Base-by-base conservation (phyloP, 2,888 invertebrate genomes). In the Hypolimnas misippus region DNA sequence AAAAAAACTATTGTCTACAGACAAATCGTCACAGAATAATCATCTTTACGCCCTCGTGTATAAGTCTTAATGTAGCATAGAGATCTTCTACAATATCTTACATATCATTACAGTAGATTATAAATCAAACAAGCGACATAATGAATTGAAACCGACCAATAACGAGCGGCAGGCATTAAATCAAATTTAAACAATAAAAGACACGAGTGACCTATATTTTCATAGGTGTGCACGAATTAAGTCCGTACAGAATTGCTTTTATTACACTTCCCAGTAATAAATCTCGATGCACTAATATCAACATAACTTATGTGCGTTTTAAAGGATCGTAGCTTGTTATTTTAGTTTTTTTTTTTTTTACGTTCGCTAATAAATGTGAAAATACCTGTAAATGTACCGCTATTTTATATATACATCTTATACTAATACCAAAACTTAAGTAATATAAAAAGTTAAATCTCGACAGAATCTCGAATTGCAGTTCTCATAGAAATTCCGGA, bases 221-320 rank as follows among this genome's bases (percentile, higher is more conserved):
- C 66, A 63, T 66, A 70, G 70, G 71, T 69, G 72, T 70, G 68
- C 66, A 58, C 64, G 66, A 66, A 72, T 69, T 70, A 67, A 69
- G 66, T 64, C 70, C 70, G 76, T 75, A 73, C 70, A 76, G 73
- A 76, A 75, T 77, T 73, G 62, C 66, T 67, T 77, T 78, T 76
- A 81, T 78, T 75, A 69, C 76, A 70, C 82, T 82, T 83, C 80
- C 82, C 75, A 65, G 81, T 78, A 69, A 76, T 83, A 81, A 83
- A 82, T 83, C 75, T 70, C 63, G 65, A 21, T 19, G 35, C 29
- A 56, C 33, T 56, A 50, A 56, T 56, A 56, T 56, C 35, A 55
- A 60, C 42, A 17, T 42, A 40, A 40, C 40, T 40, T 6, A 42
- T 42, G 17, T 42, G 8, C 3, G 7, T 17, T 17, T 12, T 16